A percentile compares a stretch with the other conserved stretches of the same genome.
phyloP scores from a whole-genome alignment of 2,888 invertebrate species.

The Cheilosia urbana region DNA sequence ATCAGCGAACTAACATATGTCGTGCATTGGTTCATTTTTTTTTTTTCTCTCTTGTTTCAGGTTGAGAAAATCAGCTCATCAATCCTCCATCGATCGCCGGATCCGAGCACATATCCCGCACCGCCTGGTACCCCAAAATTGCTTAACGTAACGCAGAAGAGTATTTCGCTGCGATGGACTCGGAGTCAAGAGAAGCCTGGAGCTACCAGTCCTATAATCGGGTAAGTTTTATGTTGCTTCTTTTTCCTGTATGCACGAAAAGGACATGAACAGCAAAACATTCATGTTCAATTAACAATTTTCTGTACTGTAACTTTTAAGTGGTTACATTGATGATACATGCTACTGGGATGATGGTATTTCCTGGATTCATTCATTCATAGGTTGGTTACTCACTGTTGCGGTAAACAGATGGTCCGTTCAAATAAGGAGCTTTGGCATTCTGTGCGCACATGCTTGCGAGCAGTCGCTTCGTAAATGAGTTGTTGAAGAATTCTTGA shows the following conservation, averaged over 20 bases:
- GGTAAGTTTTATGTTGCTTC: constrained; percentile 79
- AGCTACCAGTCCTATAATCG: constrained; percentile 83
- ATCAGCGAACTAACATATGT: constrained; percentile 67
- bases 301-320: constrained; percentile 46
- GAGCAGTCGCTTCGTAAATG: constrained; percentile 53
- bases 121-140: constrained; percentile 89
- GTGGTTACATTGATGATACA: constrained; percentile 37
- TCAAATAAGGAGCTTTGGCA: constrained; percentile 44
- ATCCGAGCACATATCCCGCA: constrained; percentile 89
- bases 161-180: constrained; percentile 87
- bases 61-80: constrained; percentile 84
- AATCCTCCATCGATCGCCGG: constrained; percentile 89
- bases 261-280: constrained; percentile 51
- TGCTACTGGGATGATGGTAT: constrained; percentile 22
- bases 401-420: constrained; percentile 52
- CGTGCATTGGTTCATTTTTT: constrained; percentile 29
- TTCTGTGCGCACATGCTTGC: constrained; percentile 23
- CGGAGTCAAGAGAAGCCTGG: constrained; percentile 85
- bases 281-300: constrained; percentile 71
- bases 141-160: constrained; percentile 87
- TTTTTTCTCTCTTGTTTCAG: constrained; percentile 75
- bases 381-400: constrained; percentile 4
- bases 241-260: neutral
- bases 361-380: constrained; percentile 25
- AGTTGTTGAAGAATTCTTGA: constrained; percentile 64